Percentiles rank a stretch among this genome's conserved stretches.
Evolutionary conservation across 2,113 vertebrate species (phyloP).

Genomic region (Apodemus sylvaticus): DNA sequence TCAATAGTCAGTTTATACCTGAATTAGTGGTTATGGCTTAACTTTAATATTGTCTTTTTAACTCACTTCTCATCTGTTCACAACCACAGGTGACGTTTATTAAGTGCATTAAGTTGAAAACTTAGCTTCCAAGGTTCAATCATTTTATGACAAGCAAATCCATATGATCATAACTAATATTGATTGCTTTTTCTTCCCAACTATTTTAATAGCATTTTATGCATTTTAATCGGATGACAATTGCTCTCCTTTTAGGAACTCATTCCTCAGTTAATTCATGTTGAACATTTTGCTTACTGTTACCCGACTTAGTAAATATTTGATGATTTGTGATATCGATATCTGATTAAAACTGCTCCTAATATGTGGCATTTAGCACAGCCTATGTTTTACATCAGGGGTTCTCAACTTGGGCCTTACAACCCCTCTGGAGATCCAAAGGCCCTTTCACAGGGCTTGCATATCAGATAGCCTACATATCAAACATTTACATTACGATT

Average conservation of each 20-base stretch:
- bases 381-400: not conserved
- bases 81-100: conserved; percentile 39
- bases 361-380: not conserved
- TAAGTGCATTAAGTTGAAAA: conserved; percentile 31
- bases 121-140: conserved; percentile 17
- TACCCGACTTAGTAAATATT: not conserved
- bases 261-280: not conserved
- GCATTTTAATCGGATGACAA: conserved; percentile 19
- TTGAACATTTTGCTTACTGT: not conserved
- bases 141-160: conserved; percentile 27
- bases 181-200: not conserved
- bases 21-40: conserved; percentile 47
- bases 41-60: conserved; percentile 55
- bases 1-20: conserved; percentile 67
- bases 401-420: not conserved
- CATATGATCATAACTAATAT: not conserved
- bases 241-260: not conserved
- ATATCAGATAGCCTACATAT: not conserved
- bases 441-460: not conserved
- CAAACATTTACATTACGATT: not conserved
- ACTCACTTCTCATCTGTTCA: not conserved
- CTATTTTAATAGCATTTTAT: conserved; percentile 29
- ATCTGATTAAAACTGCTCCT: not conserved
- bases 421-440: not conserved
- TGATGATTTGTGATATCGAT: conserved; percentile 3